Evolutionary conservation across 2,888 invertebrate species (phyloP).

Genomic region (Melanargia galathea): DNA sequence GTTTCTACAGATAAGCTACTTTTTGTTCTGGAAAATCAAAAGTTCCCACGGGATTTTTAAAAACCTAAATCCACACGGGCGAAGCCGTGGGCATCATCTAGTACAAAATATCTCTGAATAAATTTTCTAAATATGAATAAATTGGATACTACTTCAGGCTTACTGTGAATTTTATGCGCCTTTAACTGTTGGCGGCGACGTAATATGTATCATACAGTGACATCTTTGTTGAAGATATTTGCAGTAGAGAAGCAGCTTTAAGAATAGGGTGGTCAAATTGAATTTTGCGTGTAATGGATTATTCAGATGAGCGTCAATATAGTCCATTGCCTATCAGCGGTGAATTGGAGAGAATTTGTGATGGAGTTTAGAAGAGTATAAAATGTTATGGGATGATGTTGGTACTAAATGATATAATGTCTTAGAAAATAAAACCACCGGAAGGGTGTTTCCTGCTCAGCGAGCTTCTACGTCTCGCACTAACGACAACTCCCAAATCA

Average conservation of each 20-base stretch:
- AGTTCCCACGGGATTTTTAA: no score
- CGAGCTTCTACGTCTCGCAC: no score
- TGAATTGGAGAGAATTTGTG: constrained; percentile 15
- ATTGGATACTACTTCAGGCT: constrained; percentile 56
- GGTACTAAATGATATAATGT: no score
- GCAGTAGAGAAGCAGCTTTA: constrained; percentile 9
- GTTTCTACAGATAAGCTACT: no score
- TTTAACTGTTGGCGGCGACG: constrained; percentile 72
- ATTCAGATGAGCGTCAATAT: constrained; percentile 19
- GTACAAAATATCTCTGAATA: constrained; percentile 29
- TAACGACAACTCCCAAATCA: no score
- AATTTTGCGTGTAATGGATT: constrained; percentile 21
- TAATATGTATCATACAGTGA: constrained; percentile 69
- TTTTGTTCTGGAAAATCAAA: no score
- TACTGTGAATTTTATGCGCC: constrained; percentile 73
- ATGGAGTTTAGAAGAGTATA: not conserved
- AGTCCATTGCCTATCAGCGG: constrained; percentile 17
- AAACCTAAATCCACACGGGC: no score
- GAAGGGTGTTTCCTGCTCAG: no score
- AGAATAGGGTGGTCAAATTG: not conserved
- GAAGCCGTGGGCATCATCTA: no score
- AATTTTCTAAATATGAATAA: constrained; percentile 59
- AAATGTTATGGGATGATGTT: not conserved
- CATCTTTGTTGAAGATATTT: constrained; percentile 57
- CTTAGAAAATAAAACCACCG: no score